phyloP scores from a whole-genome alignment of 2,113 vertebrate genomes.

The Lontra canadensis region DNA sequence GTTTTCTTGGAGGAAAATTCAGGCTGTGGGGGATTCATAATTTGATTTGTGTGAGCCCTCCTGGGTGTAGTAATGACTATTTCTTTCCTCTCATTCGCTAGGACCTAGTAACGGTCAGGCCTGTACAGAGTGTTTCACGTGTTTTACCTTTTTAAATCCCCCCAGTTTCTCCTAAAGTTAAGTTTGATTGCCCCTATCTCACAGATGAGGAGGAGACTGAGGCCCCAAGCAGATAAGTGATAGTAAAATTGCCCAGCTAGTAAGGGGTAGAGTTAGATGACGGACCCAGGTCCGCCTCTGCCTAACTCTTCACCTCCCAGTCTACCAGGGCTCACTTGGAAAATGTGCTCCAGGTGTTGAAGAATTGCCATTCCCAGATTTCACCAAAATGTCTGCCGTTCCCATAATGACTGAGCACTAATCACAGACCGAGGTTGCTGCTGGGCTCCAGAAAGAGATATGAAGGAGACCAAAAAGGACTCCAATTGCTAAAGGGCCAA shows the following conservation, averaged over 20 bases:
- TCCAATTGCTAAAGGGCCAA: background rate
- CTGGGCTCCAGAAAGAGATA: background rate
- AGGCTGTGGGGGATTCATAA: background rate
- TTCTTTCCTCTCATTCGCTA: background rate
- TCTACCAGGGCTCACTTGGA: background rate
- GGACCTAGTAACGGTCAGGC: background rate
- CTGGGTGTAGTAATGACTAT: background rate
- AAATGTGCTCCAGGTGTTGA: background rate
- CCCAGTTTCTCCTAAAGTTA: background rate
- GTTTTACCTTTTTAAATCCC: background rate
- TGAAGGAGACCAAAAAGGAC: background rate
- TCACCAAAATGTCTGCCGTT: background rate
- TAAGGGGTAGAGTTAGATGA: background rate
- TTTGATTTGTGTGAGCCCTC: background rate
- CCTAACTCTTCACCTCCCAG: background rate
- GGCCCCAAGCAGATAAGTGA: background rate
- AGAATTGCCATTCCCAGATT: background rate
- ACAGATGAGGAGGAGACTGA: constrained; percentile 13
- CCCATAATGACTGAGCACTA: background rate
- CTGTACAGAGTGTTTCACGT: background rate
- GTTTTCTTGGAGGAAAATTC: background rate
- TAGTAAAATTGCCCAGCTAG: background rate
- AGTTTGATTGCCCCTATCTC: background rate
- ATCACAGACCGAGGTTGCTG: background rate
- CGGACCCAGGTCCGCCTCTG: background rate